Evolutionary conservation across 2,797 vertebrate genomes (phyloP), one percentile per base, ranked within the genome.

Genomic region (Psittacula echo): DNA sequence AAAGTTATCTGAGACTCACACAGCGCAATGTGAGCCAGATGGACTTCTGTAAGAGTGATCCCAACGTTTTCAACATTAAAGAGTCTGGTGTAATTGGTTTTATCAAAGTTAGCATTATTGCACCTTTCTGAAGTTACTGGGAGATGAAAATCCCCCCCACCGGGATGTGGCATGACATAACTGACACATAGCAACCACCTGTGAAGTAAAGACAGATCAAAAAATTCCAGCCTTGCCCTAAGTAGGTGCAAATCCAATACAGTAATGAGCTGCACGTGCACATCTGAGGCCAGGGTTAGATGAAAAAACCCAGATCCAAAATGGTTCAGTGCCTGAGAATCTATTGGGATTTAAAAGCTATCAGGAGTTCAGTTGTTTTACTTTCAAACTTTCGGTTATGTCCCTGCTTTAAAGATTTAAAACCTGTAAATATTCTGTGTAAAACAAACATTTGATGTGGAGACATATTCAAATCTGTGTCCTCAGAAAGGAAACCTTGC

Each of bases 211-310:
- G 64, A 27, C 50, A 88, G 87, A 91, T 94, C 76, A 70, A 92
- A 89, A 87, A 89, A 83, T 78, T 85, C 82, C 91, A 93, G 30
- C 82, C 50, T 58, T 6, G 47, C 61, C 61, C 68, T 89, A 62
- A 94, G 78, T 58, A 89, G 58, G 78, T 95, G 91, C 48, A 95
- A 96, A 93, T 83, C 66, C 86, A 89, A 21, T 56, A 30, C 72
- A 47, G 78, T 66, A 93, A 92, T 87, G 87, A 83, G 29, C 79
- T 94, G 75, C 92, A 95, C 72, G 65, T 95, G 89, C 75, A 87
- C 81, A 91, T 85, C 42, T 91, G 89, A 89, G 70, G 42, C 78
- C 91, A 76, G 14, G n/a, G 61, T 85, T 51, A 78, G 79, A 91
- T 92, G 72, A 80, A 87, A 92, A 93, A 83, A 50, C 42, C 70